phyloP scores from a whole-genome alignment of 2,888 invertebrate species.

The Tanytarsus gracilentus region DNA sequence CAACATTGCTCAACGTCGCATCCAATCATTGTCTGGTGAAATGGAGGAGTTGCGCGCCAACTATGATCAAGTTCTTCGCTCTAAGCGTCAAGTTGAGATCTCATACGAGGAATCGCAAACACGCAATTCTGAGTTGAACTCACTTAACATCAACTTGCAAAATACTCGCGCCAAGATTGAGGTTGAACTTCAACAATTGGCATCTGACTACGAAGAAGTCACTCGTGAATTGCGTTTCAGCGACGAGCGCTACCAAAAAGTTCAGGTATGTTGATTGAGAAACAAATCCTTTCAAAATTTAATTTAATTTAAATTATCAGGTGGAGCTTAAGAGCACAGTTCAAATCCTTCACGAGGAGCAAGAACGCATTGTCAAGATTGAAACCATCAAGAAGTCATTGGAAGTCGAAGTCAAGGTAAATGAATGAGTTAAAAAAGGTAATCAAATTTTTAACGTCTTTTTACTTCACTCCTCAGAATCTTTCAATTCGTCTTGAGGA shows the following conservation, averaged over 20 bases:
- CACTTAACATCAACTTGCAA: constrained; percentile 90
- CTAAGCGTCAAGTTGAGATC: constrained; percentile 82
- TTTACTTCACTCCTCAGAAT: constrained; percentile 47
- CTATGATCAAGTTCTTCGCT: constrained; percentile 85
- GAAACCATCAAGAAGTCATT: constrained; percentile 96
- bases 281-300: background rate
- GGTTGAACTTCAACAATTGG: constrained; percentile 82
- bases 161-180: constrained; percentile 92
- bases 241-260: constrained; percentile 92
- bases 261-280: constrained; percentile 48
- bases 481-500: constrained; percentile 87
- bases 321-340: constrained; percentile 90
- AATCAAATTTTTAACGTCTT: background rate
- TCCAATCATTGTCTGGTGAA: constrained; percentile 86
- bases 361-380: constrained; percentile 93
- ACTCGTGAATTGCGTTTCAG: constrained; percentile 87
- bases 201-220: constrained; percentile 96
- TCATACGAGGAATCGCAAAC: constrained; percentile 83
- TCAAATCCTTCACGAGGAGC: constrained; percentile 89
- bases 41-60: constrained; percentile 91
- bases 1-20: constrained; percentile 80
- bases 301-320: constrained; percentile 33
- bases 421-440: background rate
- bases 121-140: constrained; percentile 89
- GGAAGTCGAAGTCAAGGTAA: constrained; percentile 88